Evolutionary conservation across 1,140 invertebrate species (phyloP).

Genomic region (Yoshiicerus persimilis): DNA sequence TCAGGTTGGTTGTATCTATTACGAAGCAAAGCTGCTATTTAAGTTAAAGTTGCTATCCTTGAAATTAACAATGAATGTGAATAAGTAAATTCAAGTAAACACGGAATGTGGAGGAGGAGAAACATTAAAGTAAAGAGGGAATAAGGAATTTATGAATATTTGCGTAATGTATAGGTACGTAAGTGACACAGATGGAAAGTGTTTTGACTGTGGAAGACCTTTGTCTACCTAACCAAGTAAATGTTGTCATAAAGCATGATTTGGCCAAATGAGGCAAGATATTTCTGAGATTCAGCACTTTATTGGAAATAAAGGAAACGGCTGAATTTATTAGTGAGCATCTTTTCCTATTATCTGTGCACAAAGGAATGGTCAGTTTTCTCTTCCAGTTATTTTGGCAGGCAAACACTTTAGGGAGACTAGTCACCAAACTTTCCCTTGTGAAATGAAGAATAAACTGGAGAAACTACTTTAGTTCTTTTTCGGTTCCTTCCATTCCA

Average conservation of each 20-base stretch:
- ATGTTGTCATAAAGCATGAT: constrained; percentile 11
- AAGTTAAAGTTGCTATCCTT: no score
- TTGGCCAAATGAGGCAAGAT: constrained; percentile 9
- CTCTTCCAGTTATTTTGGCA: constrained; percentile 4
- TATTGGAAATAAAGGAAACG: constrained; percentile 22
- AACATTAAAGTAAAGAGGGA: no score
- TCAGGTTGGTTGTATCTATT: no score
- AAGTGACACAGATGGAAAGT: no score
- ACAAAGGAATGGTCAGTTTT: constrained; percentile 9
- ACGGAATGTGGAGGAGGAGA: no score
- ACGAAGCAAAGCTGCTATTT: no score
- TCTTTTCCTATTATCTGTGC: constrained; percentile 15
- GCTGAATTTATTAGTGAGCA: constrained; percentile 9
- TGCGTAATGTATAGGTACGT: no score
- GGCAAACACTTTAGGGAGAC: constrained; percentile 4
- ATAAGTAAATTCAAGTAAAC: no score
- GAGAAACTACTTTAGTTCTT: background rate
- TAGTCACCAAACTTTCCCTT: background rate
- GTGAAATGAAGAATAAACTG: constrained; percentile 16
- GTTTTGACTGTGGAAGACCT: background rate
- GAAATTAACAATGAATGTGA: no score
- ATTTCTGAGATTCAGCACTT: constrained; percentile 24
- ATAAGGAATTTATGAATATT: no score
- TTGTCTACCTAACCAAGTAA: background rate
- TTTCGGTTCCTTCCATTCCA: background rate